Base-by-base conservation (phyloP, 2,113 vertebrate genomes). In the Cyanoderma ruficeps region DNA sequence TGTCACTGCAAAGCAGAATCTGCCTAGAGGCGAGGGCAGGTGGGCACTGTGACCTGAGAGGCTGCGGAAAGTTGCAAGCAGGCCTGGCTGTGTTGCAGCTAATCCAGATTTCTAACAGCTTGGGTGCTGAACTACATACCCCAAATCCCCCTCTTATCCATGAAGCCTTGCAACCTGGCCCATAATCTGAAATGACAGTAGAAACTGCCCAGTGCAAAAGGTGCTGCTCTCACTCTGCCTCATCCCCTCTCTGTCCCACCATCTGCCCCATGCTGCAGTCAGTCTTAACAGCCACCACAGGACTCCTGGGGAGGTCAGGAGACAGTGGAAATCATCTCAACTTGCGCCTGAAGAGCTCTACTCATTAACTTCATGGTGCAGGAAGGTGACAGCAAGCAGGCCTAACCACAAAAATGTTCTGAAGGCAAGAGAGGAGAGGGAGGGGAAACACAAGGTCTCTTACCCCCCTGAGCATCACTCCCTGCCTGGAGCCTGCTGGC, bases 401-500 rank as follows among this genome's bases (percentile, higher is more conserved):
- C 13, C 68, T 67, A 31, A 79, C 41, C 33, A 46, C 49, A 65
- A 28, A 78, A 89, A 8, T 15, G 35, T 7, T 21, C 22, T 1
- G 5, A 44, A 68, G 28, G 35, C 3, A 6, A 68, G 23, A 63
- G 41, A 78, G 42, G 8, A 61, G 18, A 49, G 16, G 15, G 11
- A 70, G 3, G 7, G 30, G 60, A 50, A 83, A 35, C 25, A 30
- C 4, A 53, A 67, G 25, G 28, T 69, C 31, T 44, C 13, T n/a
- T 10, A 22, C 2, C 1, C 2, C 12, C 1, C 25, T 1, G 4
- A 55, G 17, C 53, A 76, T 18, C 61, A 55, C 1, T 2, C 18
- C 11, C 15, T 6, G 2, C 33, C 13, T 0, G 0, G n/a, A 72
- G 25, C 18, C 35, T 0, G 0, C 16, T 0, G 7, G 44, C 49